Evolutionary conservation across 2,113 vertebrate species (phyloP), one percentile per base, ranked within the genome.

Genomic region (Chaenocephalus aceratus): DNA sequence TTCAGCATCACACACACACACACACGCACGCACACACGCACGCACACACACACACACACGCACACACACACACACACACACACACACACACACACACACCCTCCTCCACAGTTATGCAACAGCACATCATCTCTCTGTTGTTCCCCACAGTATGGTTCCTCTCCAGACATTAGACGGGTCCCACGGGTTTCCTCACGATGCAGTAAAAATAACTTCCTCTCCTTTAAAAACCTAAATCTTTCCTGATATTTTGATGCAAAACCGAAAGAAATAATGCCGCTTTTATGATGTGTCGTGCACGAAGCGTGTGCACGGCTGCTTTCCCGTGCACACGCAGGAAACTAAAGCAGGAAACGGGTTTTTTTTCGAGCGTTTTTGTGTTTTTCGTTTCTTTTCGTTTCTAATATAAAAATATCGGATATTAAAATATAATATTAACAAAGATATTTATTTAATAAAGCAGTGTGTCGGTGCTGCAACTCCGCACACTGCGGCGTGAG

Each of bases 101-200:
- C 82, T 73, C 78, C 75, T 84, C 72, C 85, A 87, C 80, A 58
- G 86, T 92, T 92, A 93, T 86, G 90, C 80, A 91, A 92, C 30
- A 26, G 49, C 89, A 71, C 77, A 77, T 78, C 41, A 59, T 68
- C 34, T 6, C 5, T 5, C 3, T 53, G 41, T 48, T 23, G 4
- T 48, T 14, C 41, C 59, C 30, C 45, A 14, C 45, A 56, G n/a
- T 4, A 30, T 3, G 26, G 26, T 0, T 30, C 5, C 41, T 5
- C 6, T 63, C 54, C 72, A 73, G 56, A 0, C 3, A 57, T 77
- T 74, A 75, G 76, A 70, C 73, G 82, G 51, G n/a, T 34, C 80
- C 84, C 0, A 53, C 36, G 16, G 30, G 4, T 5, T n/a, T 21
- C 15, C 0, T 23, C 4, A 16, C 15, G 23, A 2, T 48, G 45